Base-by-base conservation (phyloP, 2,113 vertebrate species). In the Ceyx cyanopectus region DNA sequence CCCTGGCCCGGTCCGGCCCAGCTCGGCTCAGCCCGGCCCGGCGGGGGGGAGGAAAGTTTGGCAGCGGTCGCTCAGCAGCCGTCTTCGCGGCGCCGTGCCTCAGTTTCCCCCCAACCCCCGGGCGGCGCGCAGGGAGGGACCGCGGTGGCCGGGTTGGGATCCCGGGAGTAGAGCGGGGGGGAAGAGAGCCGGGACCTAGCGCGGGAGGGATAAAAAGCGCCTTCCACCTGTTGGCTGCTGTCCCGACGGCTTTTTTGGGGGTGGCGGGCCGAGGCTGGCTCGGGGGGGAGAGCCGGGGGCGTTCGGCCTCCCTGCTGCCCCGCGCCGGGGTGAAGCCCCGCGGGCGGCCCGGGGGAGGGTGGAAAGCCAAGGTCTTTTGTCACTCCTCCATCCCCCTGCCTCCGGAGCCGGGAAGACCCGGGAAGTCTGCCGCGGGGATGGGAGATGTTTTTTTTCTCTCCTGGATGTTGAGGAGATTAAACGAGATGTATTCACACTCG, bases 401-500 rank as follows among this genome's bases (percentile, higher is more conserved):
- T 91, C 65, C 37, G 72, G 65, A 12, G 6, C 88, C 46, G 41
- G 74, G 51, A 90, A 46, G 82, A 60, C 26, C 82, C 73, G 58
- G 81, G 62, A 94, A 37, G 81, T 83, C 83, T 87, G 53, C 92
- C 68, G 74, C 63, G 83, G 93, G 92, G 79, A 63, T 78, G 89
- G 78, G 93, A 91, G 95, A 69, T 88, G 66, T 82, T 78, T 73
- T 27, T 22, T 27, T 22, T 26, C 53, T 43, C 78, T 79, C 89
- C 89, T 84, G 96, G 96, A 79, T 96, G 82, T 77, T 90, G 70
- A 90, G 91, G 91, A 96, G 95, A 93, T 96, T 92, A 95, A 97
- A 93, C 20, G 95, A 93, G 95, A 87, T 96, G 90, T 97, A 94
- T 97, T 97, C 95, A 94, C 94, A 92, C 41, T 87, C 81, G 95